A percentile compares a stretch with the other conserved stretches of the same genome.
These are phyloP conservation scores for Albula goreensis DNA, from an alignment of 2,113 vertebrate species.

Conservation along the genomic window DNA sequence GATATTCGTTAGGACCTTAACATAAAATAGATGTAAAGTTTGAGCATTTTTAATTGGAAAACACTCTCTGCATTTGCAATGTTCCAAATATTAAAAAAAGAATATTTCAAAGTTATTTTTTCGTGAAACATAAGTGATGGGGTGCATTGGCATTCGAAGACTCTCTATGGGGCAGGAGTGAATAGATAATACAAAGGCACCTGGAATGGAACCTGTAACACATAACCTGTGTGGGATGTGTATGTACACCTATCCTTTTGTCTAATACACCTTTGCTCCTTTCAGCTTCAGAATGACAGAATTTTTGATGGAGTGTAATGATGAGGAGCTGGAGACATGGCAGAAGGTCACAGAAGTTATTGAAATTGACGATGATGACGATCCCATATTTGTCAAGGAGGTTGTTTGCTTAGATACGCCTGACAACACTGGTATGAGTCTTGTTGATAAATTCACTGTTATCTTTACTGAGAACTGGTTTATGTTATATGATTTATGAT, in stretches of 20 bases:
- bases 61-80: too few relatives aligned
- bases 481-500: too few relatives aligned
- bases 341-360: slow-evolving; percentile 84
- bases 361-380: slow-evolving; percentile 78
- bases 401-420: slow-evolving; percentile 80
- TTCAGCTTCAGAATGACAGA: slow-evolving; percentile 83
- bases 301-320: slow-evolving; percentile 97
- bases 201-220: not conserved
- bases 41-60: too few relatives aligned
- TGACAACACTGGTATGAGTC: slow-evolving; percentile 52
- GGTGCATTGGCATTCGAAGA: too few relatives aligned
- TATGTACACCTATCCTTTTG: not conserved
- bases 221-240: not conserved
- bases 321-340: slow-evolving; percentile 96
- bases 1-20: too few relatives aligned
- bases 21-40: too few relatives aligned
- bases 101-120: too few relatives aligned
- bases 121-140: too few relatives aligned
- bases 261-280: slow-evolving; percentile 7
- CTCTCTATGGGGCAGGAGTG: too few relatives aligned
- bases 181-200: too few relatives aligned
- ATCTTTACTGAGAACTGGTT: too few relatives aligned
- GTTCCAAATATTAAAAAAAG: too few relatives aligned
- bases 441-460: not conserved
- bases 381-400: slow-evolving; percentile 93